A percentile compares a stretch with the other conserved stretches of the same genome.
phyloP scores from a whole-genome alignment of 2,113 vertebrate species.

The Nesoenas mayeri region DNA sequence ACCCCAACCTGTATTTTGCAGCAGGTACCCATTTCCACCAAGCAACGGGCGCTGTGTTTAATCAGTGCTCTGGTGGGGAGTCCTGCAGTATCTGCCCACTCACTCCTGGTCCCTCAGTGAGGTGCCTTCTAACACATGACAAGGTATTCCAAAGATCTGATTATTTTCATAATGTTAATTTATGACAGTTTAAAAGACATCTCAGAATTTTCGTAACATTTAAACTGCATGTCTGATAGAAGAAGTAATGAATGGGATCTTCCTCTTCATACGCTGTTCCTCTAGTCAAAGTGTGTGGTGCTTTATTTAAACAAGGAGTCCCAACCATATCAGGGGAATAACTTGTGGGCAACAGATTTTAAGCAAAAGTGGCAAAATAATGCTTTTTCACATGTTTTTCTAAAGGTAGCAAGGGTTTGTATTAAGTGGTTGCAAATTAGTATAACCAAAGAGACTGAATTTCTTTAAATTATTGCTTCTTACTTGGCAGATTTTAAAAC shows the following conservation, averaged over 20 bases:
- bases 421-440: background rate
- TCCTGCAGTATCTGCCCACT: accelerated
- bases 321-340: background rate
- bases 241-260: background rate
- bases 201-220: background rate
- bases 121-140: background rate
- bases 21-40: background rate
- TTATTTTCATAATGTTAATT: background rate
- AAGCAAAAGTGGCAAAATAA: background rate
- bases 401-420: background rate
- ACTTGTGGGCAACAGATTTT: background rate
- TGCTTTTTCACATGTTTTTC: background rate
- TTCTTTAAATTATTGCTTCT: background rate
- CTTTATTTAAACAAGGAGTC: background rate
- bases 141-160: background rate
- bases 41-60: background rate
- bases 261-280: background rate
- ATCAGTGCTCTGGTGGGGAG: background rate
- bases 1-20: background rate
- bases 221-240: background rate
- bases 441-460: background rate
- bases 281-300: background rate
- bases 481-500: background rate
- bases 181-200: background rate
- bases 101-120: background rate